Conservation (phyloP, 2,888 invertebrate genomes). For the Smittia aterrima region DNA sequence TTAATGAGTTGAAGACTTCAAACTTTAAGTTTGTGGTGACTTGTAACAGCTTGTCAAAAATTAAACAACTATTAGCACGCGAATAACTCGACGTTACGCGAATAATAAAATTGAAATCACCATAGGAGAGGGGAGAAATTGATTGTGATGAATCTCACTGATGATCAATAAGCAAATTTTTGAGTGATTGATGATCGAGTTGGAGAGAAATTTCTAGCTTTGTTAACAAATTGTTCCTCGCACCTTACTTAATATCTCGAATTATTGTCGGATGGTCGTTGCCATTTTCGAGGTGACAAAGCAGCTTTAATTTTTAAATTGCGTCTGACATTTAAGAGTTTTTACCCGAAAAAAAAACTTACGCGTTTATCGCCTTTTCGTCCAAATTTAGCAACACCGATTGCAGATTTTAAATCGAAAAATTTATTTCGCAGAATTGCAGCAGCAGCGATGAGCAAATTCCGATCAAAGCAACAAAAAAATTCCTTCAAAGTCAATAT, state of each 20-base stretch:
- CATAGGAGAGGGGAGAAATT: background rate
- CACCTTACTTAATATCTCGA: background rate
- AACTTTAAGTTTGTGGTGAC: no score
- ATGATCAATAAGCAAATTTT: background rate
- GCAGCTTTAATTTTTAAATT: background rate
- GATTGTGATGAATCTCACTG: no score
- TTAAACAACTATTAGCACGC: background rate
- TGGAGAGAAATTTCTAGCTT: background rate
- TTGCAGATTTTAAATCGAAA: background rate
- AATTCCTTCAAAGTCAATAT: no score
- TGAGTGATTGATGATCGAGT: background rate
- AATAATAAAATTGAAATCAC: background rate
- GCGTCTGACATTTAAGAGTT: slow-evolving; percentile 4
- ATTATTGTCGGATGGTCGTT: background rate
- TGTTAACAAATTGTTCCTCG: background rate
- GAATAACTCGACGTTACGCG: background rate
- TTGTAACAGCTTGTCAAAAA: background rate
- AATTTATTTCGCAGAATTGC: background rate
- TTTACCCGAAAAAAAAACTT: background rate
- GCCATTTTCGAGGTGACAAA: background rate
- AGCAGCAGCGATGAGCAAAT: background rate
- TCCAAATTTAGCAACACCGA: no score
- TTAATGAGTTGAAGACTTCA: no score
- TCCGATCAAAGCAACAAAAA: no score
- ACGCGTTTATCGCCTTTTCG: background rate